These are phyloP conservation scores for Phodopus roborovskii DNA, from an alignment of 2,113 vertebrate species.

Conservation along the genomic window DNA sequence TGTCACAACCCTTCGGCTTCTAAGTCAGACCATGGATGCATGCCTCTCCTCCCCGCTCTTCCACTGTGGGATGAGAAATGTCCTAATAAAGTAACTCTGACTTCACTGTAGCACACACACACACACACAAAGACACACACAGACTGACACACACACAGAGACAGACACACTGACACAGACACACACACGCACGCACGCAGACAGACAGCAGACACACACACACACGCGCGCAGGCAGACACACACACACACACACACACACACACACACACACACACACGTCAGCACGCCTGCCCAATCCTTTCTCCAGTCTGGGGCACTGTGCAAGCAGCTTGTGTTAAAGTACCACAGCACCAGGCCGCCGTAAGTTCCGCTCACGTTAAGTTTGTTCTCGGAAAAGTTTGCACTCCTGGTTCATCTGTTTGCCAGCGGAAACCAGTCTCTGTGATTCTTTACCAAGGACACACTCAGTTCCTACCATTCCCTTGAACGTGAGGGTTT, in stretches of 20 bases:
- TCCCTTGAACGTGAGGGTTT: background rate
- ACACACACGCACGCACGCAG: no score
- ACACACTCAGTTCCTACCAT: background rate
- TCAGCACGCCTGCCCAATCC: background rate
- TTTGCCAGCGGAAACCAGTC: background rate
- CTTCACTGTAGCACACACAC: background rate
- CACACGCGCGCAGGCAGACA: background rate
- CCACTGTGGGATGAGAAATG: background rate
- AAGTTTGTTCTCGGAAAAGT: background rate
- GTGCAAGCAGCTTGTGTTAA: background rate
- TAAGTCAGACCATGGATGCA: background rate
- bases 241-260: background rate
- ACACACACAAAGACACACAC: no score
- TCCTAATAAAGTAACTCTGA: background rate
- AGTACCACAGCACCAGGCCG: background rate
- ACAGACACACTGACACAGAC: no score
- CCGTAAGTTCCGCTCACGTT: background rate
- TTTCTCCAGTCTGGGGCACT: background rate
- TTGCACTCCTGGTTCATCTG: background rate
- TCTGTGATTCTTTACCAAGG: conserved; percentile 22
- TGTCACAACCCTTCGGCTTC: background rate
- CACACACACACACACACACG: background rate
- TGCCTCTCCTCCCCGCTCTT: conserved; percentile 23
- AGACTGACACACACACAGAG: no score
- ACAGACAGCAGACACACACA: background rate